A percentile compares a stretch with the other conserved stretches of the same genome.
These are phyloP conservation scores for Psammodynastes pulverulentus DNA, from an alignment of 2,113 vertebrate genomes.

Conservation along the genomic window DNA sequence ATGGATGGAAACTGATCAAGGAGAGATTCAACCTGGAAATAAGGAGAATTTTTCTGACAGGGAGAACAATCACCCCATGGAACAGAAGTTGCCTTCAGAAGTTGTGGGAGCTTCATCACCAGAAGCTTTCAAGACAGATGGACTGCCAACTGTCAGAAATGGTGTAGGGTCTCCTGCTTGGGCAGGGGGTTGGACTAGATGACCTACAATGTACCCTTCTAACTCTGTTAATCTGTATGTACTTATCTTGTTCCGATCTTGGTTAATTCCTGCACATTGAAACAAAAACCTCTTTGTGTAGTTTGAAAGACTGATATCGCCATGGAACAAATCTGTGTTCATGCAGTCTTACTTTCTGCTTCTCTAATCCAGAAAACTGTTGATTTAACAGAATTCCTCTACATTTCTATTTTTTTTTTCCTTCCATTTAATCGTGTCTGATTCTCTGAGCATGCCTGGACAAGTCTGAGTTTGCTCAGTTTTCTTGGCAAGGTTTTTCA, in stretches of 20 bases:
- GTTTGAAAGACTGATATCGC: not conserved
- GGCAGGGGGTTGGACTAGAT: too few relatives aligned
- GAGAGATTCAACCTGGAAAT: too few relatives aligned
- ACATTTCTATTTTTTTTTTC: not conserved
- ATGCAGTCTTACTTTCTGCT: not conserved
- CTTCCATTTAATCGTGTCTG: not conserved
- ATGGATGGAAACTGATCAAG: too few relatives aligned
- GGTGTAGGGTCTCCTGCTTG: too few relatives aligned
- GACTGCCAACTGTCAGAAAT: too few relatives aligned
- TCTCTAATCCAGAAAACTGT: not conserved
- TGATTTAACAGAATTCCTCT: not conserved
- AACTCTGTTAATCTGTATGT: too few relatives aligned
- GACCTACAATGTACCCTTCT: too few relatives aligned
- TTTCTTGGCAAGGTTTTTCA: not conserved
- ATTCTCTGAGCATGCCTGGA: not conserved
- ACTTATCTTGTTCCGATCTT: not conserved
- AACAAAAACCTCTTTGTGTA: not conserved
- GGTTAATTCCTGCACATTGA: not conserved
- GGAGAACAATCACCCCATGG: too few relatives aligned
- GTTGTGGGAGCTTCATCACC: too few relatives aligned
- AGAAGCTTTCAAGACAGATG: too few relatives aligned
- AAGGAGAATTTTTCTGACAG: too few relatives aligned
- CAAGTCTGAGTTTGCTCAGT: not conserved
- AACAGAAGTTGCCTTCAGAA: too few relatives aligned
- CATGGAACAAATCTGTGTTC: not conserved